Evolutionary conservation across 2,888 invertebrate species (phyloP), one percentile per base, ranked within the genome.

Genomic region (Mechanitis mazaeus): DNA sequence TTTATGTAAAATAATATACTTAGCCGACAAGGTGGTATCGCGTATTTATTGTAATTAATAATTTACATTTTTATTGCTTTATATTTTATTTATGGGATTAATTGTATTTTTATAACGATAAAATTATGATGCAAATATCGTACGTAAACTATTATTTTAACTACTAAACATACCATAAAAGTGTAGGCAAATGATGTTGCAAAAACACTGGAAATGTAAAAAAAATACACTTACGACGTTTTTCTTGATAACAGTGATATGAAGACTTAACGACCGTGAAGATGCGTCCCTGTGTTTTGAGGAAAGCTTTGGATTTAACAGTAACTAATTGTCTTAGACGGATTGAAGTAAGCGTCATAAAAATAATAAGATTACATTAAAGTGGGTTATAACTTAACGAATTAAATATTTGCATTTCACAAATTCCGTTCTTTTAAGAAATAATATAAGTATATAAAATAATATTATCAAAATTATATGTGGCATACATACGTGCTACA

Each of bases 241-340:
- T 42, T 58, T 7, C 35, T 38, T 58, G n/a, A 38, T 11, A 7
- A 1, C 33, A 9, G 62, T 60, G 45, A 9, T 42, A 58, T 38
- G 20, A 58, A 64, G 61, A 62, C 58, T 46, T 38, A 31, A 35
- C 42, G 45, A 54, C 54, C 11, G 60, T 54, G 60, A 60, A 56
- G 63, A 63, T 62, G 59, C 59, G 50, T 59, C 64, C 57, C 46
- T 56, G 45, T 50, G 42, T 57, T 56, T 61, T 62, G 66, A 62
- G 66, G 62, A 58, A 61, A 62, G 60, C 57, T 61, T 47, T 59
- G 62, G 66, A 67, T 65, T 67, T 63, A 54, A 57, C 45, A 54
- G 66, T 60, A 65, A 67, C 67, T 67, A 67, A 67, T 64, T 67
- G 61, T 67, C 67, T 67, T 47, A 65, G 61, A 63, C 59, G 58